phyloP scores from a whole-genome alignment of 1,140 invertebrate genomes.

The Hormaphis cornu region DNA sequence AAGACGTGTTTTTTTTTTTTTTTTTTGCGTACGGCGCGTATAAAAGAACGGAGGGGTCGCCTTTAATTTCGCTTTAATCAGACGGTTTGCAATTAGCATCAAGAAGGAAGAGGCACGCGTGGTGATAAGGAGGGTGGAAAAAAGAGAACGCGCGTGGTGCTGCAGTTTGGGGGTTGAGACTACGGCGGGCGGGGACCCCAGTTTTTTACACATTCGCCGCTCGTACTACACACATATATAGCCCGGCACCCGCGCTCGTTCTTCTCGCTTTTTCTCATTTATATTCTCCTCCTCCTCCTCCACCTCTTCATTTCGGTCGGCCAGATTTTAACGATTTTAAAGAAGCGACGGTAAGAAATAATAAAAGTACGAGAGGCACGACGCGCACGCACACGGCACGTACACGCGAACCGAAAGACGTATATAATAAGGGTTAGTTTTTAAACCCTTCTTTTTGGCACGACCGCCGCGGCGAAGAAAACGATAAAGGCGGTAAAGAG shows the following conservation, averaged over 20 bases:
- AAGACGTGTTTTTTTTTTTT: slow-evolving; percentile 33
- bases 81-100: slow-evolving; percentile 34
- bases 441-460: slow-evolving; percentile 28
- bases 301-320: slow-evolving; percentile 38
- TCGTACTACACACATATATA: no score
- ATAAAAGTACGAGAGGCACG: background rate
- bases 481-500: background rate
- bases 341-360: slow-evolving; percentile 33
- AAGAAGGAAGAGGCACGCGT: slow-evolving; percentile 33
- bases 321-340: slow-evolving; percentile 39
- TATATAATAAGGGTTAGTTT: slow-evolving; percentile 25
- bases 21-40: no score
- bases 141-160: slow-evolving; percentile 17
- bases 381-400: slow-evolving; percentile 7
- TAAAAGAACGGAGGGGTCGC: slow-evolving; percentile 33
- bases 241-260: slow-evolving; percentile 5
- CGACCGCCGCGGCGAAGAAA: background rate
- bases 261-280: slow-evolving; percentile 36
- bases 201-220: slow-evolving; percentile 30
- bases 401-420: background rate
- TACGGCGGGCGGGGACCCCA: slow-evolving; percentile 14
- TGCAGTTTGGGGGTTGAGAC: background rate
- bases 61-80: slow-evolving; percentile 35
- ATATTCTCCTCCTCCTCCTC: no score
- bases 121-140: slow-evolving; percentile 26